Percentiles rank a stretch among this genome's conserved stretches.
These are phyloP conservation scores for Theropithecus gelada DNA, from an alignment of 2,113 vertebrate genomes.

Conservation along the genomic window DNA sequence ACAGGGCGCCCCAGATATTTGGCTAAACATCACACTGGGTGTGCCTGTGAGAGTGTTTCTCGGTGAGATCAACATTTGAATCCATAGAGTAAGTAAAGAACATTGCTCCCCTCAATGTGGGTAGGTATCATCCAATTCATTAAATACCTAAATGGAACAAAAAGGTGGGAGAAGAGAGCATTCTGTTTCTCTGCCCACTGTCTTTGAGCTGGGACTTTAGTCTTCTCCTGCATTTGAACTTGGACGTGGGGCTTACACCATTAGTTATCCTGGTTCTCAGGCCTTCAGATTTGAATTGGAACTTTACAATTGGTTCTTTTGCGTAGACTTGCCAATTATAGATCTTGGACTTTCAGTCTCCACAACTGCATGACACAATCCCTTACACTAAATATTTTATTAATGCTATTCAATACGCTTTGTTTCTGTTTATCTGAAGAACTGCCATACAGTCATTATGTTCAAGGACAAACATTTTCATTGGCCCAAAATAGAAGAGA, in stretches of 20 bases:
- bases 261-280: not conserved
- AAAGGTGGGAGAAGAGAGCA: not conserved
- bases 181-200: not conserved
- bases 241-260: not conserved
- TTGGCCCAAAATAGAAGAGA: not conserved
- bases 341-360: not conserved
- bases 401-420: not conserved
- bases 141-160: not conserved
- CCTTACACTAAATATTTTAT: not conserved
- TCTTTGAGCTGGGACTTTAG: not conserved
- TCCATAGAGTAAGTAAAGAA: not conserved
- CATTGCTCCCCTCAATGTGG: not conserved
- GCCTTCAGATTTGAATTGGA: not conserved
- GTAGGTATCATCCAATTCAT: not conserved
- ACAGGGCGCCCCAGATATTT: not conserved
- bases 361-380: not conserved
- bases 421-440: not conserved
- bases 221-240: not conserved
- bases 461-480: not conserved
- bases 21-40: not conserved
- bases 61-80: not conserved
- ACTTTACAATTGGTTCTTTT: not conserved
- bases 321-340: not conserved
- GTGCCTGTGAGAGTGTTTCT: not conserved
- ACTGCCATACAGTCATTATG: not conserved